Conservation (phyloP, 1,140 invertebrate species). For the Colletes gigas region DNA sequence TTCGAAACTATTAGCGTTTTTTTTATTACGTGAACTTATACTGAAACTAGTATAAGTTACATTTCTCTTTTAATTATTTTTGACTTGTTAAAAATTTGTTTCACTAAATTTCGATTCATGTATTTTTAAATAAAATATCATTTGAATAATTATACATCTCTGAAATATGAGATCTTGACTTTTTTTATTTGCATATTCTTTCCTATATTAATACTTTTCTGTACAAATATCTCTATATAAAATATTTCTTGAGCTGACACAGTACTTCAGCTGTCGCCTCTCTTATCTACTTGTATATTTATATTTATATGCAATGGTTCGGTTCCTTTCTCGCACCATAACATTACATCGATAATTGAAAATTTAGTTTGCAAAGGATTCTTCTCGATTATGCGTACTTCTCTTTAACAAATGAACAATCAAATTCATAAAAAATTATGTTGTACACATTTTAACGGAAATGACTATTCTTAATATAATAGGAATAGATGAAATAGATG, state of each 20-base stretch:
- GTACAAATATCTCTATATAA: conserved; percentile 79
- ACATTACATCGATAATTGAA: conserved; percentile 3
- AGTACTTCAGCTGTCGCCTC: conserved; percentile 16
- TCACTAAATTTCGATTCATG: conserved; percentile 38
- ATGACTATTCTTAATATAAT: conserved; percentile 8
- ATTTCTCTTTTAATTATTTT: conserved; percentile 8
- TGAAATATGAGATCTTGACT: conserved; percentile 61
- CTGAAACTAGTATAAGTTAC: conserved; percentile 14
- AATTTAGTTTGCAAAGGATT: conserved; percentile 9
- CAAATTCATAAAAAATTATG: neutral
- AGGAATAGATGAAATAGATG: conserved; percentile 3
- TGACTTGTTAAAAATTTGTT: neutral
- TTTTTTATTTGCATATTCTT: conserved; percentile 55
- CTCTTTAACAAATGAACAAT: neutral
- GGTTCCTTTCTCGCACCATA: conserved; percentile 10
- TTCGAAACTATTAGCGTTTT: neutral
- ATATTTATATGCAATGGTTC: conserved; percentile 21
- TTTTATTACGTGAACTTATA: neutral
- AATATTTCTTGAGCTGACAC: conserved; percentile 70
- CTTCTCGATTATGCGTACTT: conserved; percentile 1
- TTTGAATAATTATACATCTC: conserved; percentile 52
- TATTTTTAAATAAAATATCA: conserved; percentile 54
- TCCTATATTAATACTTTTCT: conserved; percentile 64
- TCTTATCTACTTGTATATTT: conserved; percentile 27
- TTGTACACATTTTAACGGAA: neutral